A percentile compares a stretch with the other conserved stretches of the same genome.
These are phyloP conservation scores for Rhingia rostrata DNA, from an alignment of 2,888 invertebrate genomes.

Conservation along the genomic window DNA sequence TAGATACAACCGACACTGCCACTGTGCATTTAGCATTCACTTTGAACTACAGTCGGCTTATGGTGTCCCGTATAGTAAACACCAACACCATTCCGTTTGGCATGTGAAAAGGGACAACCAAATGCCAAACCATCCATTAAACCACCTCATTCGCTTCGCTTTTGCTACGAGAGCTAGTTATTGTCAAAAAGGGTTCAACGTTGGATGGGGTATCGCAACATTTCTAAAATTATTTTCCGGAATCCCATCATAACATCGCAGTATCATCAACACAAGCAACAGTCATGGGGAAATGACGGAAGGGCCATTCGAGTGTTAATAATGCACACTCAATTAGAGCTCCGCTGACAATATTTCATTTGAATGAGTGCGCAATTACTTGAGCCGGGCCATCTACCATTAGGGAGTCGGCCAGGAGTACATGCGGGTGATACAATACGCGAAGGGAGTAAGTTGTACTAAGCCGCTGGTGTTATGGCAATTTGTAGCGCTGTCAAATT, in stretches of 20 bases:
- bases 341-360: conserved; percentile 51
- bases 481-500: conserved; percentile 64
- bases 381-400: not conserved
- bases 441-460: conserved; percentile 6
- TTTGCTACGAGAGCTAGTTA: conserved; percentile 14
- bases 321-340: conserved; percentile 64
- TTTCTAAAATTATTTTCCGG: conserved; percentile 17
- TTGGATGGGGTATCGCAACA: conserved; percentile 14
- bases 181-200: conserved; percentile 39
- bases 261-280: conserved; percentile 10
- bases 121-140: conserved; percentile 29
- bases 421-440: not conserved
- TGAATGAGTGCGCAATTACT: conserved; percentile 49
- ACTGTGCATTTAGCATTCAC: too few relatives aligned
- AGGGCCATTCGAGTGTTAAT: conserved; percentile 49
- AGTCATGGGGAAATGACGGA: conserved; percentile 23
- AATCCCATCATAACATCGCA: not conserved
- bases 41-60: too few relatives aligned
- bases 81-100: not conserved
- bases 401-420: not conserved
- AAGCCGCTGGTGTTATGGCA: conserved; percentile 45
- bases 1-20: too few relatives aligned
- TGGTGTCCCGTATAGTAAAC: not conserved
- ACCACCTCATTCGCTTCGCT: not conserved
- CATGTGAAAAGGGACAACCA: conserved; percentile 8